phyloP scores from a whole-genome alignment of 1,140 invertebrate species.

The Chionoecetes opilio region DNA sequence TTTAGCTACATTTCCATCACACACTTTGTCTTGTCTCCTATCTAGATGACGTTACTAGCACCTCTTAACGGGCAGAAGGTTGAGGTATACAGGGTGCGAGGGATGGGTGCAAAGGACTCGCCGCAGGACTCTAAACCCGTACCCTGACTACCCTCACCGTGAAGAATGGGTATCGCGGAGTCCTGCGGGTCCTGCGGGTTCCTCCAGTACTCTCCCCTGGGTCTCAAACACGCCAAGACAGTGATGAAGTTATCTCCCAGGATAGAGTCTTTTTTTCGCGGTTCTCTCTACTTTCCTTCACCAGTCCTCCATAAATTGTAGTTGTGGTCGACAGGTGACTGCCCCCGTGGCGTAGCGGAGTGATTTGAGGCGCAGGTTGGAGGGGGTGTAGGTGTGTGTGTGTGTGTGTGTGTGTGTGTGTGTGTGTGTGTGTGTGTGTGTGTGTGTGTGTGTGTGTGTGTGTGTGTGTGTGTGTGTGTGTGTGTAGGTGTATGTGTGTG shows the following conservation, averaged over 20 bases:
- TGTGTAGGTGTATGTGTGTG: neutral
- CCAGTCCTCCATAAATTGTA: neutral
- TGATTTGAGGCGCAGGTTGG: neutral
- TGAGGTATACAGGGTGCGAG: neutral
- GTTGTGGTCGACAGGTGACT: neutral
- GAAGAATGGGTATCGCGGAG: neutral
- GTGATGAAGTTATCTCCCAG: constrained; percentile 19
- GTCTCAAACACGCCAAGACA: neutral
- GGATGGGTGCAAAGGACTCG: neutral
- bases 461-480: too few relatives aligned
- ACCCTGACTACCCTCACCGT: neutral
- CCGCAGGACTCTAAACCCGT: neutral
- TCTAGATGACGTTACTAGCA: neutral
- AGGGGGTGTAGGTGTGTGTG: neutral
- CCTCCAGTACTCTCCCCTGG: neutral
- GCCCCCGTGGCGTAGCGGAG: neutral
- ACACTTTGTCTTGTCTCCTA: neutral
- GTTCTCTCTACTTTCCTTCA: neutral
- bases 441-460: neutral
- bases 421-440: neutral
- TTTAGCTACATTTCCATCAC: neutral
- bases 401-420: neutral
- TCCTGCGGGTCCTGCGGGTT: neutral
- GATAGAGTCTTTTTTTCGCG: neutral
- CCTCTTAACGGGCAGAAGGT: neutral